These are phyloP conservation scores for Metridium senile DNA, from an alignment of 92 coral and sea anemone genomes.

Conservation along the genomic window DNA sequence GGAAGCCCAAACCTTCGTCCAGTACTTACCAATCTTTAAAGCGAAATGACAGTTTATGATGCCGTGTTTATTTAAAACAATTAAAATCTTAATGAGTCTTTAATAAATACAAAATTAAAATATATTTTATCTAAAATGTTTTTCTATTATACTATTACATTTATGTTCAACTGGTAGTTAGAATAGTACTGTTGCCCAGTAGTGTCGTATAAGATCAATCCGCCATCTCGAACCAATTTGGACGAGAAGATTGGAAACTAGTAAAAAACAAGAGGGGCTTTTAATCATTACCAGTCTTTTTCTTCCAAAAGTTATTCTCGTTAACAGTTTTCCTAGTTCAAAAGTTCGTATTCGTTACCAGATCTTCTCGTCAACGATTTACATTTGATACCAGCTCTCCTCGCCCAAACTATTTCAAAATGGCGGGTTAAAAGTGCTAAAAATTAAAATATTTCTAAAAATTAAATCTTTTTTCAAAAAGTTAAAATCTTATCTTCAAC, in stretches of 20 bases:
- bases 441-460: no score
- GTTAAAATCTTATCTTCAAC: no score
- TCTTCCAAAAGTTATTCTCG: background rate
- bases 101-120: conserved; percentile 23
- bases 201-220: background rate
- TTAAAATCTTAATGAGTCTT: no score
- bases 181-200: background rate
- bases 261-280: background rate
- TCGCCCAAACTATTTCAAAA: background rate
- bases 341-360: no score
- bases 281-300: no score
- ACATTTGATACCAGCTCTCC: no score
- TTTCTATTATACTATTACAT: conserved; percentile 4
- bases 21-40: no score
- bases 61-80: no score
- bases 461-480: no score
- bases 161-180: background rate
- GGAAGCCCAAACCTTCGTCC: no score
- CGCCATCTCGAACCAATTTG: background rate
- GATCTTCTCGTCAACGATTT: no score
- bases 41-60: no score
- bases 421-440: background rate
- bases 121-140: conserved; percentile 16
- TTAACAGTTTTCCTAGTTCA: background rate
- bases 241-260: background rate